phyloP scores from a whole-genome alignment of 2,888 invertebrate species.

The Vesta saturnalis region DNA sequence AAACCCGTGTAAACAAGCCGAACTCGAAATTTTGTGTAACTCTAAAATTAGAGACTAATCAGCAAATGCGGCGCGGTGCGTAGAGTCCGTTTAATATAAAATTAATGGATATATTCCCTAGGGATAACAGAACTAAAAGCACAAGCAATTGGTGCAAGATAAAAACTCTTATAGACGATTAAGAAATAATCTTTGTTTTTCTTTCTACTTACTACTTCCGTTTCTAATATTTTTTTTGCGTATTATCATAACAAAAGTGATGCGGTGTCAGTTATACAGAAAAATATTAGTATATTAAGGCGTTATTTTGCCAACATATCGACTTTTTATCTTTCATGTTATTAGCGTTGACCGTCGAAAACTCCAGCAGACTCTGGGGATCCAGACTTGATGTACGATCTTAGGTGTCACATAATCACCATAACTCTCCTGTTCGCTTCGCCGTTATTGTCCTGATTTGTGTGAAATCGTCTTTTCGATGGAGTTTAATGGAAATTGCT shows the following conservation, averaged over 20 bases:
- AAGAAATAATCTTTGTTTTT: conserved; percentile 9
- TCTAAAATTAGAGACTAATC: conserved; percentile 35
- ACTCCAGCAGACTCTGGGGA: conserved; percentile 28
- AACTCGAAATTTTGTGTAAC: conserved; percentile 28
- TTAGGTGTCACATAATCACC: conserved; percentile 49
- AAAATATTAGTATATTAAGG: conserved; percentile 22
- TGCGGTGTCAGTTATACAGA: neutral
- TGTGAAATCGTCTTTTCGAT: conserved; percentile 37
- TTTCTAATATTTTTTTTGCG: neutral
- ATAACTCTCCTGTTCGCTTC: conserved; percentile 46
- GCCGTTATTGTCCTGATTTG: conserved; percentile 36
- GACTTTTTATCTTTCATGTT: conserved; percentile 25
- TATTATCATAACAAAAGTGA: neutral
- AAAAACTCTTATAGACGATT: conserved; percentile 21
- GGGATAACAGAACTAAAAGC: conserved; percentile 21
- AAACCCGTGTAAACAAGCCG: conserved; percentile 26
- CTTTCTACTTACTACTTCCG: neutral
- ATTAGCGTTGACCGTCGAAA: conserved; percentile 32
- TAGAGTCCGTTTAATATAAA: conserved; percentile 26
- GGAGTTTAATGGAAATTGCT: conserved; percentile 37
- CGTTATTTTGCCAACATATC: conserved; percentile 19
- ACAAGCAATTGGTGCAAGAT: conserved; percentile 1
- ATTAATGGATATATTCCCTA: conserved; percentile 22
- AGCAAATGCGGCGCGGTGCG: conserved; percentile 26
- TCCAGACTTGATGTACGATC: conserved; percentile 43